Conservation (phyloP, 2,888 invertebrate genomes). For the Pyrgus malvae region DNA sequence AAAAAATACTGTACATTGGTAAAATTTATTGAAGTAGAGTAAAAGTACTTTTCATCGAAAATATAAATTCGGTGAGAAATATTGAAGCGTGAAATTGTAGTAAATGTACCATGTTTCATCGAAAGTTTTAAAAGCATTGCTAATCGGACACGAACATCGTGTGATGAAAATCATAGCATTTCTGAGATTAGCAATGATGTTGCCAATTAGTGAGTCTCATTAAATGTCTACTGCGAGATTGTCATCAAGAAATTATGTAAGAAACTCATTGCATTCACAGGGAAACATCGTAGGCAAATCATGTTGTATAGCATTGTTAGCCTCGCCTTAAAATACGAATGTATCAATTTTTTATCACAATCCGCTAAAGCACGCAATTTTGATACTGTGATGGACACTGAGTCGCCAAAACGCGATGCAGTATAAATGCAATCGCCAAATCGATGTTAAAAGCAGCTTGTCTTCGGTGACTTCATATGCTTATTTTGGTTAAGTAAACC, state of each 20-base stretch:
- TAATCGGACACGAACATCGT: slow-evolving; percentile 14
- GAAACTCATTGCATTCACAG: too few relatives aligned
- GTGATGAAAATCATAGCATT: not conserved
- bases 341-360: too few relatives aligned
- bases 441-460: too few relatives aligned
- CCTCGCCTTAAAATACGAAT: too few relatives aligned
- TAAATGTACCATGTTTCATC: slow-evolving; percentile 11
- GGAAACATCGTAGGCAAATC: too few relatives aligned
- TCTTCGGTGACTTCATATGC: too few relatives aligned
- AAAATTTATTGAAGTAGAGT: not conserved
- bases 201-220: slow-evolving; percentile 13
- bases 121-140: slow-evolving; percentile 20
- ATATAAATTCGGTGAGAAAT: not conserved
- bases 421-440: too few relatives aligned
- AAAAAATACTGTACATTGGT: not conserved
- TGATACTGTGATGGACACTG: too few relatives aligned
- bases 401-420: too few relatives aligned
- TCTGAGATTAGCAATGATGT: not conserved
- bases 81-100: slow-evolving; percentile 8
- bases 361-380: too few relatives aligned
- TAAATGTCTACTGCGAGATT: slow-evolving; percentile 4
- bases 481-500: too few relatives aligned
- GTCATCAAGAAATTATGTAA: slow-evolving; percentile 17
- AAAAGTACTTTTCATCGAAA: not conserved
- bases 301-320: too few relatives aligned